These are phyloP conservation scores for Spodoptera picta DNA, from an alignment of 2,888 invertebrate genomes.

Conservation along the genomic window DNA sequence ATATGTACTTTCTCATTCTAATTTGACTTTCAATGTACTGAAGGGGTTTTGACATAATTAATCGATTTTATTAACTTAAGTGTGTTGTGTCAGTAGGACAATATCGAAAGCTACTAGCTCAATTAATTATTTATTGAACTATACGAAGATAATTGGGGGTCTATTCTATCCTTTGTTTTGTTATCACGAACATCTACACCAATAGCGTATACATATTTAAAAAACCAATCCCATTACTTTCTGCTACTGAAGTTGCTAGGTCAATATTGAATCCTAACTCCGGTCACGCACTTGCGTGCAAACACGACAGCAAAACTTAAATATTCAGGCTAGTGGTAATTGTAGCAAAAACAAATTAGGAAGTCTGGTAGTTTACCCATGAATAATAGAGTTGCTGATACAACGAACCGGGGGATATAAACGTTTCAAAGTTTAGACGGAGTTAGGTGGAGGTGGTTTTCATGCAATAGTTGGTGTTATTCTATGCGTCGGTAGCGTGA, in stretches of 20 bases:
- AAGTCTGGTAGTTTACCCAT: constrained; percentile 30
- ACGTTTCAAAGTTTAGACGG: constrained; percentile 5
- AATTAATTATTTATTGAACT: constrained; percentile 11
- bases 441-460: constrained; percentile 11
- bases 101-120: not conserved
- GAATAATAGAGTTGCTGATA: constrained; percentile 36
- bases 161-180: not conserved
- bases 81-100: no score
- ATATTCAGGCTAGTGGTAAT: constrained; percentile 40
- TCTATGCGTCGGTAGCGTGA: constrained; percentile 4
- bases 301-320: constrained; percentile 44
- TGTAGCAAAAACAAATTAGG: constrained; percentile 39
- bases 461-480: constrained; percentile 17
- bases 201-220: constrained; percentile 15
- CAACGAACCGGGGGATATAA: constrained; percentile 9
- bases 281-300: constrained; percentile 46
- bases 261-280: constrained; percentile 30
- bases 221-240: constrained; percentile 19
- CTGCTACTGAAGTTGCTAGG: constrained; percentile 6
- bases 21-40: constrained; percentile 1
- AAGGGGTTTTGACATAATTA: no score
- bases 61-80: no score
- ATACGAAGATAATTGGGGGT: constrained; percentile 1
- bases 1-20: not conserved
- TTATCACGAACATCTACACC: not conserved